phyloP scores from a whole-genome alignment of 2,113 vertebrate species.

The Phyllopteryx taeniolatus region DNA sequence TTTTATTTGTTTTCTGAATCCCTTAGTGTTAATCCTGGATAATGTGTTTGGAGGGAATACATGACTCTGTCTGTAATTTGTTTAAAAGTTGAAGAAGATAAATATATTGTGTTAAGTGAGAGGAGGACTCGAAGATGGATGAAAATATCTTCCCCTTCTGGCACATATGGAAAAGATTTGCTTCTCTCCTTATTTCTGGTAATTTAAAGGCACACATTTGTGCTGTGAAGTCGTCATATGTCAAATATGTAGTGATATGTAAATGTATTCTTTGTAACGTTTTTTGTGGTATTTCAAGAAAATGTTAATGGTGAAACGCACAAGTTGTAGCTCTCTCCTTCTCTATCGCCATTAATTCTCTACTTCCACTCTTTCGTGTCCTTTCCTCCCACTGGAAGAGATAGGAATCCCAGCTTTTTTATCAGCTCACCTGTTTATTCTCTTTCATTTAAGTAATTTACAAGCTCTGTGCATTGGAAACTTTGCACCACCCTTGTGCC shows the following conservation, averaged over 20 bases:
- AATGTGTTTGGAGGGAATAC: conserved; percentile 72
- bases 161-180: conserved; percentile 76
- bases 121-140: conserved; percentile 63
- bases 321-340: background rate
- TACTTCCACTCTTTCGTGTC: conserved; percentile 1
- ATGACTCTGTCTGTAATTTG: conserved; percentile 73
- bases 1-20: conserved; percentile 77
- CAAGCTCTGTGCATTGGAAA: conserved; percentile 8
- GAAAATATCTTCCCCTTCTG: conserved; percentile 36
- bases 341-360: background rate
- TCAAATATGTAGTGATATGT: background rate
- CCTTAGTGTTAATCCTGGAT: conserved; percentile 55
- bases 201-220: conserved; percentile 15
- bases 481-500: conserved; percentile 8
- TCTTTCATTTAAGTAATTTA: conserved; percentile 41
- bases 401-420: conserved; percentile 36
- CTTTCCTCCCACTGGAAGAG: conserved; percentile 27
- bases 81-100: conserved; percentile 61
- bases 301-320: conserved; percentile 14
- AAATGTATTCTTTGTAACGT: background rate
- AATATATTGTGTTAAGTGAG: conserved; percentile 64
- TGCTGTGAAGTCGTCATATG: background rate
- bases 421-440: conserved; percentile 49
- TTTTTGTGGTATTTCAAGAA: background rate
- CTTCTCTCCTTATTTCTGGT: conserved; percentile 32